Base-by-base conservation (phyloP, 2,888 invertebrate genomes). In the Eupeodes luniger region DNA sequence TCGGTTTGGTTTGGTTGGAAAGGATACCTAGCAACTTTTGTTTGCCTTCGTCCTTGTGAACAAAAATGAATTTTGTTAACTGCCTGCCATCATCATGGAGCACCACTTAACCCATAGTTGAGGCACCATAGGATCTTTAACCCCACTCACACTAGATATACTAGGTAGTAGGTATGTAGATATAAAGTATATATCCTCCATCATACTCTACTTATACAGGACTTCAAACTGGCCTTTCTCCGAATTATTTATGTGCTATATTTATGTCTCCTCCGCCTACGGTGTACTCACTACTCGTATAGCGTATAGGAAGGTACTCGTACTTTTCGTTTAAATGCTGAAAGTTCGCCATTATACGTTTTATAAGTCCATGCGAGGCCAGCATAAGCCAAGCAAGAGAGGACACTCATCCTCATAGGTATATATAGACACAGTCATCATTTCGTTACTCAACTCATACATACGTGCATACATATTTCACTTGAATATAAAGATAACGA, bases 61-160 rank as follows among this genome's bases (percentile, higher is more conserved):
- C n/a, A 75, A 69, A 83, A 86, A 86, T 86, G 79, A 79, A 83
- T 87, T 85, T 85, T 77, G 72, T 81, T 67, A 81, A 81, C 81
- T 81, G 81, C 77, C 85, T 78, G 77, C 77, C 77, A 67, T 85
- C 77, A 77, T 74, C 85, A 67, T 61, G 72, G 77, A 81, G 81
- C 53, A 72, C 66, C 77, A 85, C 85, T 81, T 85, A 81, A 77
- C 85, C 81, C 61, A 16, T 51, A 49, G 61, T 44, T 49, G 70
- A 64, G 70, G 70, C n/a, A 70, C 19, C 51, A 27, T 27, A 55
- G 40, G 57, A 72, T 66, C 57, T 57, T 72, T 78, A 66, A 66
- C 81, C 78, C 57, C 51, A 34, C 66, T 34, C 64, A 64, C 57
- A 34, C 69, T 64, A 34, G 53, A 10, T 47, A 53, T 51, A 51